Evolutionary conservation across 2,888 invertebrate genomes (phyloP).

Genomic region (Teinopalpus imperialis): DNA sequence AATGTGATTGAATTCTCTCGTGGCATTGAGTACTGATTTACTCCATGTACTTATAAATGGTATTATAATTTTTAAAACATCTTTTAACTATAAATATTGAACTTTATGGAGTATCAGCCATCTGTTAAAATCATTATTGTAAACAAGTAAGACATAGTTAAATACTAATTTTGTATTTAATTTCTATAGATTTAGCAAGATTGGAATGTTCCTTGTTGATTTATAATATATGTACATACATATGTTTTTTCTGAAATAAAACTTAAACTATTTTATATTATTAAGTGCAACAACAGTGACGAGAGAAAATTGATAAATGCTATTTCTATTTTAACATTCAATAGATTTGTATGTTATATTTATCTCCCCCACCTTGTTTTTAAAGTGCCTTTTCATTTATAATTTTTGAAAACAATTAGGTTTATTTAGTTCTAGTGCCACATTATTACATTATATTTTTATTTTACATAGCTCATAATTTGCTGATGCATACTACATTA

Average conservation of each 20-base stretch:
- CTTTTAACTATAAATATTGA: constrained; percentile 9
- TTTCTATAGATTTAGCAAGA: constrained; percentile 42
- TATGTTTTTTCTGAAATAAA: constrained; percentile 48
- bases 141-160: constrained; percentile 19
- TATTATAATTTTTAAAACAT: constrained; percentile 12
- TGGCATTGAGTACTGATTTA: constrained; percentile 61
- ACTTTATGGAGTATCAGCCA: constrained; percentile 1
- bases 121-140: constrained; percentile 20
- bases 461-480: constrained; percentile 52
- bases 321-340: constrained; percentile 46
- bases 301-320: constrained; percentile 64
- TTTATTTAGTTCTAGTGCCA: constrained; percentile 51
- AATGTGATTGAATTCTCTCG: constrained; percentile 72
- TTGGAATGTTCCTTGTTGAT: constrained; percentile 61
- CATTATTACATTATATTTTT: constrained; percentile 43
- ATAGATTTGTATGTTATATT: constrained; percentile 50
- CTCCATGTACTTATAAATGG: constrained; percentile 17
- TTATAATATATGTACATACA: constrained; percentile 55
- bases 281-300: constrained; percentile 77
- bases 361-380: constrained; percentile 66
- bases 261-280: constrained; percentile 62
- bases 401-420: constrained; percentile 48
- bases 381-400: constrained; percentile 69
- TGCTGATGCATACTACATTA: constrained; percentile 55
- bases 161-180: constrained; percentile 29